Conservation (phyloP, 2,113 vertebrate species). For the Hemibagrus wyckioides region DNA sequence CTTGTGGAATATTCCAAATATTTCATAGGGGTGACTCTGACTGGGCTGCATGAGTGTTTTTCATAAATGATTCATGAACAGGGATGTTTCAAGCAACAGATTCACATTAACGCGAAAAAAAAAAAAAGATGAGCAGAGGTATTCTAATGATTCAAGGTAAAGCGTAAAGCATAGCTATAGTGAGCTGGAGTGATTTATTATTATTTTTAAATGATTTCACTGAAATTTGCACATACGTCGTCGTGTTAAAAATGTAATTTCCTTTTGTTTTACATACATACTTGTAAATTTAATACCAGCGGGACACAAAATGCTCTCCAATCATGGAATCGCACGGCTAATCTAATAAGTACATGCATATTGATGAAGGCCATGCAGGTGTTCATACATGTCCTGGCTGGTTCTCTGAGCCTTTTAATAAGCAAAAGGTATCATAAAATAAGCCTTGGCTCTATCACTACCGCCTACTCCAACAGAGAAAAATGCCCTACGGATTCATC, state of each 20-base stretch:
- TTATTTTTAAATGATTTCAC: not conserved
- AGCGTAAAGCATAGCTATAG: not conserved
- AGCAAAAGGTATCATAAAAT: conserved; percentile 37
- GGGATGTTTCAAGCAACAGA: not conserved
- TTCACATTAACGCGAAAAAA: not conserved
- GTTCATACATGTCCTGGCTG: conserved; percentile 33
- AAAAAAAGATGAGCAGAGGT: not conserved
- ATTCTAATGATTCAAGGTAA: not conserved
- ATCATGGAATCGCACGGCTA: not conserved
- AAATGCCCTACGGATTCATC: conserved; percentile 12
- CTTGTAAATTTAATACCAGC: not conserved
- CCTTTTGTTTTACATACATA: not conserved
- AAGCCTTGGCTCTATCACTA: conserved; percentile 34
- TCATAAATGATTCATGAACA: not conserved
- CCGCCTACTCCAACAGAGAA: not conserved
- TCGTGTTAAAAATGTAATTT: not conserved
- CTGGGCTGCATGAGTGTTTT: not conserved
- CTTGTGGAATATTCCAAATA: not conserved
- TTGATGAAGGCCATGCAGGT: conserved; percentile 28
- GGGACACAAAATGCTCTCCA: not conserved
- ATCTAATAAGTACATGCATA: conserved; percentile 39
- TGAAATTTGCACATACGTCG: not conserved
- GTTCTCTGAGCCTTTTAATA: conserved; percentile 27
- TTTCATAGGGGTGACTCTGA: not conserved
- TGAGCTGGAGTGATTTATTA: not conserved